Percentiles rank a stretch among this genome's conserved stretches.
These are phyloP conservation scores for Dasyornis broadbenti DNA, from an alignment of 2,113 vertebrate species.

Conservation along the genomic window DNA sequence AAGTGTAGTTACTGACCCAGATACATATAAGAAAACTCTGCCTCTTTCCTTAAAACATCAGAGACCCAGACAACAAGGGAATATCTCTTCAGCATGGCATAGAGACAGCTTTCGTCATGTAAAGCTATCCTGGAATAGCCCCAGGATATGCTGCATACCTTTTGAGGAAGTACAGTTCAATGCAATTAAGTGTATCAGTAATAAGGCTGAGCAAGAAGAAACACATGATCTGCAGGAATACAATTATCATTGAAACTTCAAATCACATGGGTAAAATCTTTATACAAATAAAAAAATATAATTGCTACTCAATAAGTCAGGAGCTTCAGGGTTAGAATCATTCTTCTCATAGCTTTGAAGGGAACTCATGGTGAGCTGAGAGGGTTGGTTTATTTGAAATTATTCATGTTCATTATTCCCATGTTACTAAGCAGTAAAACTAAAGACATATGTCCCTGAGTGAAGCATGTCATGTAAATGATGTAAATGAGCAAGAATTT, in stretches of 20 bases:
- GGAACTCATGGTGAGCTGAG: not conserved
- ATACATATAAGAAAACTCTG: slow-evolving; percentile 29
- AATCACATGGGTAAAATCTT: not conserved
- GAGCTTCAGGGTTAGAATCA: not conserved
- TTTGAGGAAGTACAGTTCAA: not conserved
- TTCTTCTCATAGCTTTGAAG: not conserved
- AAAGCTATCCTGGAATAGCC: not conserved
- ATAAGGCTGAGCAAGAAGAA: not conserved
- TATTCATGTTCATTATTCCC: not conserved
- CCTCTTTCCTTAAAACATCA: slow-evolving; percentile 17
- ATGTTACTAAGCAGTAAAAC: not conserved
- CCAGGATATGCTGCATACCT: not conserved
- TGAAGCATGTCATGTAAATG: not conserved
- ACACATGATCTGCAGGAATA: not conserved
- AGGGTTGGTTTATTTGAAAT: not conserved
- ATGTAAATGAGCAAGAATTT: not conserved
- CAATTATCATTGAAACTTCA: not conserved
- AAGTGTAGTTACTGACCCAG: slow-evolving; percentile 28
- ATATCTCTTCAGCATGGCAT: not conserved
- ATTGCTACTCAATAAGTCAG: not conserved
- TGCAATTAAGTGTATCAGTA: not conserved
- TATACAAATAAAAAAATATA: not conserved
- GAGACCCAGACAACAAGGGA: slow-evolving; percentile 12
- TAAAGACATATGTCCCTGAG: not conserved
- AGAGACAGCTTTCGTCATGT: not conserved